Evolutionary conservation across 2,797 vertebrate species (phyloP).

Genomic region (Tragelaphus oryx): DNA sequence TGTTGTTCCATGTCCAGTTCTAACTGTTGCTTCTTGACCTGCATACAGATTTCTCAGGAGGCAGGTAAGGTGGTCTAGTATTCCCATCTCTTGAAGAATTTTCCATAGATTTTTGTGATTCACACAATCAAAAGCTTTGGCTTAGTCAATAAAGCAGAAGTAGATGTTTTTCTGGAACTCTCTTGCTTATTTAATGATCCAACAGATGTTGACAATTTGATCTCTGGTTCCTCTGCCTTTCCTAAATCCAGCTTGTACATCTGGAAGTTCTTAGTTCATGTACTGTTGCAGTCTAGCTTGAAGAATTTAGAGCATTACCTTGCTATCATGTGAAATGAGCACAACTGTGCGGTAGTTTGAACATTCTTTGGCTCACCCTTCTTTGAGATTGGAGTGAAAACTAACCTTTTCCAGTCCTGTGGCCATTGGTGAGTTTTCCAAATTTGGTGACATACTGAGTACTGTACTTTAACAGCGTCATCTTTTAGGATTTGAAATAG

Average conservation of each 20-base stretch:
- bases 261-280: not conserved
- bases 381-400: not conserved
- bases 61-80: too few relatives aligned
- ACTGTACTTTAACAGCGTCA: not conserved
- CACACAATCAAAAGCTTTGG: too few relatives aligned
- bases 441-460: not conserved
- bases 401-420: not conserved
- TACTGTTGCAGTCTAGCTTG: not conserved
- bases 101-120: too few relatives aligned
- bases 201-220: too few relatives aligned
- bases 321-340: not conserved
- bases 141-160: too few relatives aligned
- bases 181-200: too few relatives aligned
- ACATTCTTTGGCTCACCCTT: not conserved
- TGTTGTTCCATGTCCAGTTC: too few relatives aligned
- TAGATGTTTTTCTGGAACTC: too few relatives aligned
- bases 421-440: not conserved
- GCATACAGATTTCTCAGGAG: too few relatives aligned
- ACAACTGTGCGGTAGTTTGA: not conserved
- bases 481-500: not conserved
- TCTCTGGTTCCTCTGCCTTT: not conserved
- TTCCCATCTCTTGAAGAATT: too few relatives aligned
- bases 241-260: not conserved
- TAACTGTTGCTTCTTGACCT: too few relatives aligned
- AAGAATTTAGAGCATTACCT: not conserved